phyloP scores from a whole-genome alignment of 2,113 vertebrate genomes.

The Protomyctophum bolini region DNA sequence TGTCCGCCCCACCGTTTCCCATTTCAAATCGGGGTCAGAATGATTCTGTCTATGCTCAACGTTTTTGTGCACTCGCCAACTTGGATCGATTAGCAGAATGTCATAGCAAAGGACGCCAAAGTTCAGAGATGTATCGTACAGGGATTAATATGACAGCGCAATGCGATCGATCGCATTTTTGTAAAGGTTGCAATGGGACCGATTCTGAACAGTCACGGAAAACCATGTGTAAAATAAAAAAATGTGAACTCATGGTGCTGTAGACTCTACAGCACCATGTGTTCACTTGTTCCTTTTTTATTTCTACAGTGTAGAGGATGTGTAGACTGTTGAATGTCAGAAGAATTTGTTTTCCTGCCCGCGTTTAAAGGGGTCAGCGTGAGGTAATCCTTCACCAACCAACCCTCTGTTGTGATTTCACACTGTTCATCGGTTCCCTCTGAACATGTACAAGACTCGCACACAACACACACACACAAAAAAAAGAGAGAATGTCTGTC shows the following conservation, averaged over 20 bases:
- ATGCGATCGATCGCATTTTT: conserved; percentile 28
- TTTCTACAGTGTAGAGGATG: no score
- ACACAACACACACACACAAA: conserved; percentile 10
- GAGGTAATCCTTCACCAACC: conserved; percentile 52
- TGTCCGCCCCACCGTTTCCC: not conserved
- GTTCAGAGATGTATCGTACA: conserved; percentile 4
- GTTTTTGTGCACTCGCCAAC: not conserved
- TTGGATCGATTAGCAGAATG: conserved; percentile 24
- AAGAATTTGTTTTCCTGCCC: conserved; percentile 32
- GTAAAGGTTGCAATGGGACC: conserved; percentile 24
- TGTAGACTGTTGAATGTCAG: conserved; percentile 24
- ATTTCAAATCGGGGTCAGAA: conserved; percentile 24
- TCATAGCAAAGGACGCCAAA: conserved; percentile 39
- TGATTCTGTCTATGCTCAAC: conserved; percentile 7
- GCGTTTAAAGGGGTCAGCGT: conserved; percentile 63
- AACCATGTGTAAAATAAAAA: conserved; percentile 39
- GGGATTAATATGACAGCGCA: conserved; percentile 35
- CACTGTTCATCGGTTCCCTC: conserved; percentile 27
- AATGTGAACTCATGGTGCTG: conserved; percentile 39
- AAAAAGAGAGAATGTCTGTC: conserved; percentile 41
- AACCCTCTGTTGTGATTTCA: conserved; percentile 44
- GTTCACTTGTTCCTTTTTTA: no score
- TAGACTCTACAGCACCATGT: no score
- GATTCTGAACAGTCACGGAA: conserved; percentile 46
- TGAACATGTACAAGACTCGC: conserved; percentile 42